These are phyloP conservation scores for Hyposoter didymator DNA, from an alignment of 2,888 invertebrate genomes.

Conservation along the genomic window DNA sequence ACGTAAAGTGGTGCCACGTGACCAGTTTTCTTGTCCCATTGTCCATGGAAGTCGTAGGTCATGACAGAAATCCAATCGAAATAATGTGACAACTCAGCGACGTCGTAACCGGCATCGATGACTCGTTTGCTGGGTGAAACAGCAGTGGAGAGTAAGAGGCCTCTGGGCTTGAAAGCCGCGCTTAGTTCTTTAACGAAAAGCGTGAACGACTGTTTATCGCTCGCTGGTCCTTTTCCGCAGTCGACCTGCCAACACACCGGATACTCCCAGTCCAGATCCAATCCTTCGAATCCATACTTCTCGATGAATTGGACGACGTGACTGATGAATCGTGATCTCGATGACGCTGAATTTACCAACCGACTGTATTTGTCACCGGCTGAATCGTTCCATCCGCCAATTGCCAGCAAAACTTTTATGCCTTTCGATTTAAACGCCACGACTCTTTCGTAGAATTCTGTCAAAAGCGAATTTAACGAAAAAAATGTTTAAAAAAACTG, in stretches of 20 bases:
- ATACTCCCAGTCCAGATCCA: constrained; percentile 98
- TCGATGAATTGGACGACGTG: constrained; percentile 92
- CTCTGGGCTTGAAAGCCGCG: constrained; percentile 89
- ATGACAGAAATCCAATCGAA: constrained; percentile 96
- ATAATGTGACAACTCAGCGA: constrained; percentile 90
- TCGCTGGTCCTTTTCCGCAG: constrained; percentile 92
- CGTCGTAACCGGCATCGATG: constrained; percentile 94
- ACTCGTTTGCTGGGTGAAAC: constrained; percentile 94
- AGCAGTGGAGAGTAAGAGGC: constrained; percentile 91
- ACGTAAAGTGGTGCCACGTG: constrained; percentile 95
- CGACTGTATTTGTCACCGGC: constrained; percentile 95
- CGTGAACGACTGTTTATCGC: constrained; percentile 93
- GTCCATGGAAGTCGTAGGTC: constrained; percentile 96
- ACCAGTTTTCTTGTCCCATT: constrained; percentile 96
- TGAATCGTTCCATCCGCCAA: constrained; percentile 98
- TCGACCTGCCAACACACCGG: constrained; percentile 95
- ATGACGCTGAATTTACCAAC: constrained; percentile 90
- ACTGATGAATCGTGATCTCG: constrained; percentile 90
- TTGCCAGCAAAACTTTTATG: constrained; percentile 93
- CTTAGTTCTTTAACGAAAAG: constrained; percentile 91
- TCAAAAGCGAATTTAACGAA: neutral
- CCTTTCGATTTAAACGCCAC: constrained; percentile 90
- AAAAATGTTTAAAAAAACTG: neutral
- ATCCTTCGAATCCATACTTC: constrained; percentile 93
- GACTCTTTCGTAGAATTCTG: constrained; percentile 95